Conservation (phyloP, 2,113 vertebrate genomes). For the Struthidea cinerea region DNA sequence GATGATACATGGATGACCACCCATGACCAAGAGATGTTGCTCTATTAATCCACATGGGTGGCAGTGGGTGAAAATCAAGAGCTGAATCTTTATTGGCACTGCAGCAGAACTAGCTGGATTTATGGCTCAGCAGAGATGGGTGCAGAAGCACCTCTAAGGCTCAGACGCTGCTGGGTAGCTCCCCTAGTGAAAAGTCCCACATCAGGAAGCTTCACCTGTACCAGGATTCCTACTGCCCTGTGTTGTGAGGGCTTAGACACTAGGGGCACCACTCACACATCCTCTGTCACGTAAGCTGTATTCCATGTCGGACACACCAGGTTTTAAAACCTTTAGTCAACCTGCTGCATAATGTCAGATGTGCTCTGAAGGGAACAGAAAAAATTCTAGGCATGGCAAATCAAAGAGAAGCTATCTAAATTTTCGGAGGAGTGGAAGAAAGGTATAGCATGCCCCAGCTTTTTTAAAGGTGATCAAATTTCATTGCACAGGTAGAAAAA, state of each 20-base stretch:
- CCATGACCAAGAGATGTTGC: neutral
- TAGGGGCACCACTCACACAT: neutral
- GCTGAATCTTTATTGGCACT: neutral
- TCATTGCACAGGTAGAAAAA: neutral
- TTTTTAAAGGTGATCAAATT: neutral
- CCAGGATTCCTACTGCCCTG: neutral
- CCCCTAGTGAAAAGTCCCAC: neutral
- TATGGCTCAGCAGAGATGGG: neutral
- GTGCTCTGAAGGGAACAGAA: neutral
- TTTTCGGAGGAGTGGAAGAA: neutral
- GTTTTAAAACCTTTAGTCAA: neutral
- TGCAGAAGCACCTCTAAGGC: neutral
- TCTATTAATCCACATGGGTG: neutral
- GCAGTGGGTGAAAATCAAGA: neutral
- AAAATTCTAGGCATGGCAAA: neutral
- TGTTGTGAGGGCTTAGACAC: neutral
- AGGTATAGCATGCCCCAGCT: rapidly evolving
- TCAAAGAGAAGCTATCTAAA: neutral
- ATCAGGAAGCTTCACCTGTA: neutral
- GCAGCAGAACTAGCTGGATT: neutral
- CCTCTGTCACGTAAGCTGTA: neutral
- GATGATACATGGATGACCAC: neutral
- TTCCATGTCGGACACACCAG: neutral
- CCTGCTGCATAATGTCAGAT: neutral
- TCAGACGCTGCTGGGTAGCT: neutral